Base-by-base conservation (phyloP, 2,888 invertebrate genomes). In the Phortica magna region DNA sequence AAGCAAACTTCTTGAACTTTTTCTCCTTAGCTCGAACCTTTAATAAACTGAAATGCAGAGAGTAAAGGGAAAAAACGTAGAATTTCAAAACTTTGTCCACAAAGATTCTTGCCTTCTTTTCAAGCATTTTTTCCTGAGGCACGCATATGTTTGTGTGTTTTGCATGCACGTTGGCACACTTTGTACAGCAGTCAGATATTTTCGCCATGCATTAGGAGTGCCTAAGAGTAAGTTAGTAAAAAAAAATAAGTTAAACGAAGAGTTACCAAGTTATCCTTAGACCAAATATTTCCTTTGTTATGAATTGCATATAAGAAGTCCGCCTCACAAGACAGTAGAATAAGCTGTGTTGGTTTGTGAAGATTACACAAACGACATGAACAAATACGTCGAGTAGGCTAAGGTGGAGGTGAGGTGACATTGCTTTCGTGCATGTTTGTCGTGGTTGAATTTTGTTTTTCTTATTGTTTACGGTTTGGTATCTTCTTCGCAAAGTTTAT, bases 71-170 rank as follows among this genome's bases (percentile, higher is more conserved):
- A 71, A 55, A 19, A 55, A 55, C 61, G 19, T 19, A 71, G 55
- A 19, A 68, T 48, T 43, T 61, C 48, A 71, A 55, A 71, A 71
- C 39, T 71, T 71, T 71, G 70, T 71, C 55, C 70, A 71, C 31
- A 71, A 55, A 1, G n/a, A 71, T 71, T 55, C 53, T 71, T 71
- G 53, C 53, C 53, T 71, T 71, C 31, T 22, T 31, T 55, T 6
- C 70, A 31, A 12, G 53, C 17, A 53, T 53, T 22, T 22, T 31
- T 17, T 17, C n/a, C 31, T 48, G 19, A 31, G 70, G 10, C 39
- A 31, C 7, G 19, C 12, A 22, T 6, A 22, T 7, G 7, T 53
- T 53, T 55, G 31, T 10, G 39, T 31, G 22, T 22, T 14, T 19
- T 19, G 48, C 19, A 7, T 19, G 9, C 19, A 12, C 19, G 19